These are phyloP conservation scores for Amphiprion percula DNA, from an alignment of 2,113 vertebrate species.

Conservation along the genomic window DNA sequence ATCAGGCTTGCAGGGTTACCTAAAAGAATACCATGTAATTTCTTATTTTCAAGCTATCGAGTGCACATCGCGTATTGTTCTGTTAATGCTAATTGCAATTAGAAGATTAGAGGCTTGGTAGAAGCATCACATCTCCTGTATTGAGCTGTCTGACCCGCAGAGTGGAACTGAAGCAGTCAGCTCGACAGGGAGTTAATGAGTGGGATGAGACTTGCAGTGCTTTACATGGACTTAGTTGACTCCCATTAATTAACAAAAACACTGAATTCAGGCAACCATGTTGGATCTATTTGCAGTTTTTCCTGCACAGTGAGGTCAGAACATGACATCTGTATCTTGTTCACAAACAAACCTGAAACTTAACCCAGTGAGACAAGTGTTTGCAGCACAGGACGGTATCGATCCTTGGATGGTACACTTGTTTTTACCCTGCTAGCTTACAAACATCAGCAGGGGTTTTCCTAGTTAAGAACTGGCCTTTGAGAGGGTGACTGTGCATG, in stretches of 20 bases:
- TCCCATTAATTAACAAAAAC: not conserved
- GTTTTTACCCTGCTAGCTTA: not conserved
- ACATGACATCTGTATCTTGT: not conserved
- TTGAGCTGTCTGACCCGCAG: not conserved
- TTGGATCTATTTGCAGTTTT: not conserved
- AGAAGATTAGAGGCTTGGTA: not conserved
- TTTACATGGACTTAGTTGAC: not conserved
- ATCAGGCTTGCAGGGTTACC: too few relatives aligned
- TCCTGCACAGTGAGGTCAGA: not conserved
- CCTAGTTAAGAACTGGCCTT: too few relatives aligned
- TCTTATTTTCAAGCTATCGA: too few relatives aligned
- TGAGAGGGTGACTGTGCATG: too few relatives aligned
- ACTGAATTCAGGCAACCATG: not conserved
- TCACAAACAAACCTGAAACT: conserved; percentile 39
- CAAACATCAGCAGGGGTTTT: not conserved
- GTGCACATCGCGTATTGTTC: too few relatives aligned
- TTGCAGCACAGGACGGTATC: not conserved
- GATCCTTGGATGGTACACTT: not conserved
- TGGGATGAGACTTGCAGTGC: not conserved
- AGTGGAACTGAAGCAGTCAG: not conserved
- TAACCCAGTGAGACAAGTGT: conserved; percentile 34
- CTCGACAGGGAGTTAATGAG: not conserved
- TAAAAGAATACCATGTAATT: too few relatives aligned
- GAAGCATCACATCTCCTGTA: not conserved
- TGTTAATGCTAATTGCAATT: not conserved